Evolutionary conservation across 2,888 invertebrate species (phyloP), one percentile per base, ranked within the genome.

Genomic region (Tolmerus cingulatus): DNA sequence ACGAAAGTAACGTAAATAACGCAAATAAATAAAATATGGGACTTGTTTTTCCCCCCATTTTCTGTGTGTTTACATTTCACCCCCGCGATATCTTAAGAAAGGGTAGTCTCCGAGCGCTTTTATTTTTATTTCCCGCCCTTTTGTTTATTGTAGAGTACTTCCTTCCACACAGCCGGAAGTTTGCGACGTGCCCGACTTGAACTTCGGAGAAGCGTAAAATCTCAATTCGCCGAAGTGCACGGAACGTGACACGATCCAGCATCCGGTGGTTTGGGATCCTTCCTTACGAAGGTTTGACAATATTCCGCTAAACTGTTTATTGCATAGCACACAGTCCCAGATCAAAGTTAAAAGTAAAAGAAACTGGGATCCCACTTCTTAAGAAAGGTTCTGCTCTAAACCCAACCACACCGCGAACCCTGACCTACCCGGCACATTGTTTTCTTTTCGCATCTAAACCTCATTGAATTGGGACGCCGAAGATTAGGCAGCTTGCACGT

Each of bases 401-500:
- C 43, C n/a, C 34, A 16, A 19, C 43, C 43, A 19, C 77, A 77
- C 9, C 43, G 12, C 40, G n/a, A 43, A 7, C 19, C n/a, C n/a
- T 19, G 19, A 51, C 66, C 66, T 66, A 4, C 8, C 8, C 19
- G n/a, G 9, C 23, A 23, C n/a, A 79, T 19, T 79, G 46, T 79
- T 79, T 79, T 79, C 30, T 19, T 51, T 79, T 27, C 46, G 51
- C 51, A 51, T 51, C 79, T 79, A 79, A 79, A 27, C 27, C 79
- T 51, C 78, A 78, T 78, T 78, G 40, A 78, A 43, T 43, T 27
- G 43, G 43, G 78, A 79, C 27, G 51, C 79, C 30, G 27, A 14
- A 79, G 79, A 79, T 79, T 79, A 79, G 46, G 16, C 46, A 79
- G 16, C 78, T 9, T 46, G 46, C 46, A 79, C 79, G 79, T 79